Evolutionary conservation across 1,140 invertebrate species (phyloP), one percentile per base, ranked within the genome.

Genomic region (Tachypleus tridentatus): DNA sequence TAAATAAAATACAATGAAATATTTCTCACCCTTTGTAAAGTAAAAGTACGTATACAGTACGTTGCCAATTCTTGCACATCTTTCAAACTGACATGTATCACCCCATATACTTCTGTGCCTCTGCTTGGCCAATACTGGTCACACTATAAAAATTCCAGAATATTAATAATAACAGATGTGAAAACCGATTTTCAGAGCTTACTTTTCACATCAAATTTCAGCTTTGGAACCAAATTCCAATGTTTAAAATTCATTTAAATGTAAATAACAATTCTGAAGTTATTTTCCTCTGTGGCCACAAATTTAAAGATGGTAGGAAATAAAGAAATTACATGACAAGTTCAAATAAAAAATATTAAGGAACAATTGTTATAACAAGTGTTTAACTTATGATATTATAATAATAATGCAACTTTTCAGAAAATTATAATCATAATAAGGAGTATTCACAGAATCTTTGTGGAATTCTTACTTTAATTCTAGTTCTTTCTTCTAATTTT

Each of bases 81-180:
- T 4, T 87, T 86, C 9, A 98, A 86, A 0, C 88, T 87, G 1
- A 96, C 86, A 50, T 90, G 89, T 82, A 99, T 95, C 72, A 89
- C 83, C 10, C 95, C 96, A 73, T 99, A 99, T 0, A 87, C 89
- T 73, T 98, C 94, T 0, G 90, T 87, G 1, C 93, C 94, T 54
- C 94, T 81, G 3, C 84, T 84, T 0, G 95, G 95, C 95, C 95
- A 98, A 74, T 98, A 98, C 76, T 98, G 94, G 75, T 98, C 95
- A 79, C 95, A 98, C 70, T 68, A 11, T 49, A 5, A 51, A 58
- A 50, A 54, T 8, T 29, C 29, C 29, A 29, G 29, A 2, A 29
- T 29, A 29, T 29, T 29, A 2, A 29, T 29, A 29, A 29, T 29
- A 29, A 29, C 29, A 29, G 29, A 29, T 29, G 29, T 29, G 2